phyloP scores from a whole-genome alignment of 2,888 invertebrate genomes.

The Congeria kusceri region DNA sequence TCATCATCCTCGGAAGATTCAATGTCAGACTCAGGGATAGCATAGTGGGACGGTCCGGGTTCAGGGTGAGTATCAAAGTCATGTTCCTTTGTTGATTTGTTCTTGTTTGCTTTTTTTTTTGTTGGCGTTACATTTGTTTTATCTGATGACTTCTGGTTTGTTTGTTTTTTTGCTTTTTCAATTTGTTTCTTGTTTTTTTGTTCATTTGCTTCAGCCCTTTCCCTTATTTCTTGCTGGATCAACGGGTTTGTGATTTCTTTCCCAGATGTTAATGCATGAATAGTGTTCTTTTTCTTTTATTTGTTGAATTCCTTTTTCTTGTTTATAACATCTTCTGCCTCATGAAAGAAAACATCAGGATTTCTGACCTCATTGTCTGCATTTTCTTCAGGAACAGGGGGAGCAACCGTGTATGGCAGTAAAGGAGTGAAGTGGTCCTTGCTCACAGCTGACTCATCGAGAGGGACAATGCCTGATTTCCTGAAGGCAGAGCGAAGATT shows the following conservation, averaged over 20 bases:
- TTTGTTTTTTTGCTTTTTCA: too few relatives aligned
- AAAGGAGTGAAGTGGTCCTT: conserved; percentile 13
- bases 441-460: conserved; percentile 13
- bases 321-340: background rate
- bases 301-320: conserved; percentile 14
- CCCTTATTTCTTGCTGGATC: too few relatives aligned
- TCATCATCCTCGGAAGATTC: background rate
- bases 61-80: conserved; percentile 9
- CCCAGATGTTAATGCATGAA: conserved; percentile 1
- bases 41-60: conserved; percentile 23
- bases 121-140: too few relatives aligned
- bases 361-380: background rate
- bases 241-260: background rate
- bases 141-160: too few relatives aligned
- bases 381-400: too few relatives aligned
- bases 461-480: conserved; percentile 36
- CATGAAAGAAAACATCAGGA: background rate
- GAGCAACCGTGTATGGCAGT: background rate
- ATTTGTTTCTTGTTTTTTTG: too few relatives aligned
- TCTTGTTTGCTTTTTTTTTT: too few relatives aligned
- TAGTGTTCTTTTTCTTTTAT: background rate
- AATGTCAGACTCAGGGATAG: conserved; percentile 1
- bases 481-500: conserved; percentile 34
- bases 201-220: too few relatives aligned
- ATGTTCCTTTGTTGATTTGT: too few relatives aligned